Evolutionary conservation across 2,797 vertebrate genomes (phyloP).

Genomic region (Alectoris magna): DNA sequence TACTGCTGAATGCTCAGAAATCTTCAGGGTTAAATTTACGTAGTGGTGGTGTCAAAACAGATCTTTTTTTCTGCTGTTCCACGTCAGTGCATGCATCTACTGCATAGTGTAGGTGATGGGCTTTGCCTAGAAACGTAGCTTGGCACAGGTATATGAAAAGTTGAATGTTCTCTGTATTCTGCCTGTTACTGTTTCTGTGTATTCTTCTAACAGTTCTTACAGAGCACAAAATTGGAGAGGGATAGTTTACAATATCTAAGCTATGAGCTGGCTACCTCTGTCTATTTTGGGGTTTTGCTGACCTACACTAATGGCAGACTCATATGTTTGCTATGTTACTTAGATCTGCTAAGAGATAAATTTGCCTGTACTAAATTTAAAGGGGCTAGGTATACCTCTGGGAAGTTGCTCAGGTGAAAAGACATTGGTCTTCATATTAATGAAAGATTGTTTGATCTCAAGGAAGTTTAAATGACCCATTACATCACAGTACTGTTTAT

Average conservation of each 20-base stretch:
- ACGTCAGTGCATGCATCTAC: neutral
- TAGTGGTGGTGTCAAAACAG: neutral
- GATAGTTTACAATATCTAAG: neutral
- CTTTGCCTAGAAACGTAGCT: neutral
- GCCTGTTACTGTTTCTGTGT: neutral
- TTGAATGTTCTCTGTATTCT: neutral
- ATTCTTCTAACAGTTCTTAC: neutral
- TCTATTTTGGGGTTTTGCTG: conserved; percentile 51
- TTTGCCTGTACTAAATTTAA: conserved; percentile 58
- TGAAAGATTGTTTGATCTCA: neutral
- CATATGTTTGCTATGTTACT: neutral
- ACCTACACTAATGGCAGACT: neutral
- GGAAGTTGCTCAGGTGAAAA: conserved; percentile 31
- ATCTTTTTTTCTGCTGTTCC: neutral
- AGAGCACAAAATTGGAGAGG: neutral
- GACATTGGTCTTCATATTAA: conserved; percentile 17
- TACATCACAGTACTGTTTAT: neutral
- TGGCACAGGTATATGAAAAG: neutral
- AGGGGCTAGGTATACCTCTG: conserved; percentile 43
- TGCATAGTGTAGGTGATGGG: neutral
- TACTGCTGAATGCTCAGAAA: neutral
- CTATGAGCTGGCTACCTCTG: neutral
- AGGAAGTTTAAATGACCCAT: neutral
- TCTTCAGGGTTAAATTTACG: neutral
- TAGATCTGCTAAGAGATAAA: conserved; percentile 50